These are phyloP conservation scores for Epizoanthus rinbou DNA, from an alignment of 92 coral and sea anemone genomes.

Conservation along the genomic window DNA sequence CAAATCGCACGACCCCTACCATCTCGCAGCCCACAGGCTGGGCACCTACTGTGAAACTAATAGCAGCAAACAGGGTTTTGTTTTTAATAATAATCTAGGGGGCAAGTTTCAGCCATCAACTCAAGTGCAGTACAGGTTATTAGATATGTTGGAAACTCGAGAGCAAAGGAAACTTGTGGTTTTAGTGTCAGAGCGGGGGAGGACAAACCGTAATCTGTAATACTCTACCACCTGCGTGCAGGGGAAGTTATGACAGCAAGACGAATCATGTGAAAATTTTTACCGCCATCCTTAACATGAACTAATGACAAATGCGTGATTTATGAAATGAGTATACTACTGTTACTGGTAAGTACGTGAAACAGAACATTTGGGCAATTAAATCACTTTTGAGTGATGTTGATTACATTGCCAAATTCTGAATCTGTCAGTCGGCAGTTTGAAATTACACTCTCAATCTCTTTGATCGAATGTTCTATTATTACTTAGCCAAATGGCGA, in stretches of 20 bases:
- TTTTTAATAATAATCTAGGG: slow-evolving; percentile 19
- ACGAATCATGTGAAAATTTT: slow-evolving; percentile 24
- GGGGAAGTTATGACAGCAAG: slow-evolving; percentile 39
- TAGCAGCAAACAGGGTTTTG: slow-evolving; percentile 12
- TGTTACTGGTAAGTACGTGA: slow-evolving; percentile 24
- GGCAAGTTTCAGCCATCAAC: slow-evolving; percentile 4
- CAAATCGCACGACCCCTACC: slow-evolving; percentile 20
- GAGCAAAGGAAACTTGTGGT: slow-evolving; percentile 41
- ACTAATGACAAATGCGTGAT: slow-evolving; percentile 37
- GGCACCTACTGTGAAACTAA: slow-evolving; percentile 18
- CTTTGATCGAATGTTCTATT: slow-evolving; percentile 29
- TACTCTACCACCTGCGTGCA: slow-evolving; percentile 11
- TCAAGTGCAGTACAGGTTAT: slow-evolving; percentile 13
- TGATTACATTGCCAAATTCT: slow-evolving; percentile 32
- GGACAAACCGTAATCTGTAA: slow-evolving; percentile 1
- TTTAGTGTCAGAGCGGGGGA: slow-evolving; percentile 43
- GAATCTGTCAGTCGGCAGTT: slow-evolving; percentile 34
- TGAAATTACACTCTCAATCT: slow-evolving; percentile 22
- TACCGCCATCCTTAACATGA: slow-evolving; percentile 22
- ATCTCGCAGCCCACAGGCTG: background rate
- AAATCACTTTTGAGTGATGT: background rate
- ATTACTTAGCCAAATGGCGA: slow-evolving; percentile 43
- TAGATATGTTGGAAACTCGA: slow-evolving; percentile 41
- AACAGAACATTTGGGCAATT: slow-evolving; percentile 28
- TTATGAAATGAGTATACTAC: slow-evolving; percentile 20